phyloP scores from a whole-genome alignment of 2,113 vertebrate species.

The Heterotis niloticus region DNA sequence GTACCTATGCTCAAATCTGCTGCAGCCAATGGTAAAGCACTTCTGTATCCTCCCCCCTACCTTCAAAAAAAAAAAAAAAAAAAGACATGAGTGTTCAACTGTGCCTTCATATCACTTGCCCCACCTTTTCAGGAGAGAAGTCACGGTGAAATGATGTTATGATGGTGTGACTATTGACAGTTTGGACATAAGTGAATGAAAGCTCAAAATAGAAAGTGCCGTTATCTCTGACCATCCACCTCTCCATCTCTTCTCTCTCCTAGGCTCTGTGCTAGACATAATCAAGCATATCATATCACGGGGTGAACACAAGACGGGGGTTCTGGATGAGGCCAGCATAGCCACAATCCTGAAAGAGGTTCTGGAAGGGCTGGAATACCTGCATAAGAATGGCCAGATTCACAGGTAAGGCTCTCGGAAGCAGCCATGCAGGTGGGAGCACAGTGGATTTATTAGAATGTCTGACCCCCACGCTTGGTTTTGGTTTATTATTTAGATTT shows the following conservation, averaged over 20 bases:
- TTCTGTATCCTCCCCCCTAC: too few species aligned
- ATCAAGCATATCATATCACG: constrained; percentile 90
- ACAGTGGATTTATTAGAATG: too few species aligned
- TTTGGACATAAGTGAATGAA: neutral
- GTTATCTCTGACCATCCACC: neutral
- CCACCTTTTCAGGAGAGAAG: too few species aligned
- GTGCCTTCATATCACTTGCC: too few species aligned
- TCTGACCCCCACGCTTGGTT: too few species aligned
- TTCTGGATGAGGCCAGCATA: constrained; percentile 84
- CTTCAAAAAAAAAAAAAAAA: too few species aligned
- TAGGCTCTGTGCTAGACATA: constrained; percentile 91
- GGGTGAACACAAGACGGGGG: constrained; percentile 86
- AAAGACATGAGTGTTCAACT: too few species aligned
- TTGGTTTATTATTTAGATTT: too few species aligned
- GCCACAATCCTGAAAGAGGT: constrained; percentile 87
- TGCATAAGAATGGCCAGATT: constrained; percentile 94
- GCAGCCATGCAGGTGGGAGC: too few species aligned
- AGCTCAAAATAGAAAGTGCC: neutral
- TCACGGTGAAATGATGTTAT: too few species aligned
- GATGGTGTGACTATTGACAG: neutral
- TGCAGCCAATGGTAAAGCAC: too few species aligned
- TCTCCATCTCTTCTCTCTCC: neutral
- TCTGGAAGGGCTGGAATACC: constrained; percentile 85
- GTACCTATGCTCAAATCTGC: too few species aligned
- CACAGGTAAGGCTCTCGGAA: constrained; percentile 69